phyloP scores from a whole-genome alignment of 2,888 invertebrate genomes.

The Orthonevra nobilis region DNA sequence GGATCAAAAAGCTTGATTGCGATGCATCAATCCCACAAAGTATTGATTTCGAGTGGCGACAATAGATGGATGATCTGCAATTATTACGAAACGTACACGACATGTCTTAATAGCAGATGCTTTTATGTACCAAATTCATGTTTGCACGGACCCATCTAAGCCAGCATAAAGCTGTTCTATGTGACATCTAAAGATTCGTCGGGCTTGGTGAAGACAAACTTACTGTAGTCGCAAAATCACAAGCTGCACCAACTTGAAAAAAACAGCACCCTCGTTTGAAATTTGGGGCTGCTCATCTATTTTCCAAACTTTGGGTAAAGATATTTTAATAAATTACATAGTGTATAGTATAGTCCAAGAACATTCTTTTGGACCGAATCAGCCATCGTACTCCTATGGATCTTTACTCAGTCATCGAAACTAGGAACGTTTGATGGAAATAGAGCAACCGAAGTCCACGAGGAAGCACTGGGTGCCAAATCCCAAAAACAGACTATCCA shows the following conservation, averaged over 20 bases:
- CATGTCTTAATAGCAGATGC: constrained; percentile 6
- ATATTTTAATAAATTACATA: background rate
- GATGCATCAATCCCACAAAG: constrained; percentile 26
- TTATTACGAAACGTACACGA: constrained; percentile 14
- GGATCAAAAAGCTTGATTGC: constrained; percentile 48
- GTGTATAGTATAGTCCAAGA: background rate
- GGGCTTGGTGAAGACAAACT: background rate
- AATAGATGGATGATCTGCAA: constrained; percentile 5
- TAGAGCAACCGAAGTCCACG: constrained; percentile 44
- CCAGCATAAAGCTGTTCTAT: constrained; percentile 52
- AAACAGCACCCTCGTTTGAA: constrained; percentile 51
- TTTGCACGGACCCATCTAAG: constrained; percentile 22
- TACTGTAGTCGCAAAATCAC: constrained; percentile 57
- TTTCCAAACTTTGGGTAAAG: constrained; percentile 39
- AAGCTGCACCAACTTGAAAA: constrained; percentile 56
- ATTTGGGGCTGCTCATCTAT: constrained; percentile 47
- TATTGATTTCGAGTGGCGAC: constrained; percentile 3
- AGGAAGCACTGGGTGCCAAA: constrained; percentile 16
- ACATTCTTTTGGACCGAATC: constrained; percentile 58
- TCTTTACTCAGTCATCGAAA: constrained; percentile 45
- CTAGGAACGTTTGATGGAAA: constrained; percentile 60
- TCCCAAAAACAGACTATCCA: constrained; percentile 40
- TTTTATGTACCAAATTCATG: constrained; percentile 4
- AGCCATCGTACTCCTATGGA: constrained; percentile 51
- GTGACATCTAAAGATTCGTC: constrained; percentile 7